phyloP scores from a whole-genome alignment of 2,888 invertebrate genomes.

The Margaritifera margaritifera region DNA sequence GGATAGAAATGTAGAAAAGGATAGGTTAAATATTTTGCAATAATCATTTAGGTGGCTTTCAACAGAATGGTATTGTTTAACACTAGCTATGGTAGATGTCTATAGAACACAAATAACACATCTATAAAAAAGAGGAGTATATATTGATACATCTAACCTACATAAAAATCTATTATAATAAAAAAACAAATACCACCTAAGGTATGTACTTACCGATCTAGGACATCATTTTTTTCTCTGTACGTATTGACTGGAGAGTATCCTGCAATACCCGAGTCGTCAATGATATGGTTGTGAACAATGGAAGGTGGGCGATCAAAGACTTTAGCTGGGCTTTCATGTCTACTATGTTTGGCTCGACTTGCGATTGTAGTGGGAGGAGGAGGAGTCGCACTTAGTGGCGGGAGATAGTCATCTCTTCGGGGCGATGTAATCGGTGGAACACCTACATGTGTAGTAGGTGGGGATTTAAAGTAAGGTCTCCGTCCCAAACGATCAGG shows the following conservation, averaged over 20 bases:
- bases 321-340: too few relatives aligned
- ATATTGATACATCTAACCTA: too few relatives aligned
- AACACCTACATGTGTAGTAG: constrained; percentile 33
- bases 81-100: too few relatives aligned
- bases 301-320: neutral
- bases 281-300: constrained; percentile 49
- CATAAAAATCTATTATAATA: too few relatives aligned
- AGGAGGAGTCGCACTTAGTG: constrained; percentile 49
- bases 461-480: constrained; percentile 33
- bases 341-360: constrained; percentile 6
- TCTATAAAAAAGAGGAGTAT: too few relatives aligned
- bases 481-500: neutral
- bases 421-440: constrained; percentile 25
- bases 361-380: constrained; percentile 24
- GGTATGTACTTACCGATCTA: constrained; percentile 44
- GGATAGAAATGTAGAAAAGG: too few relatives aligned
- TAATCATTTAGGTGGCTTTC: too few relatives aligned
- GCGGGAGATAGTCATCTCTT: constrained; percentile 31
- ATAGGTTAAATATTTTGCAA: too few relatives aligned
- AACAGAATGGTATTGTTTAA: too few relatives aligned
- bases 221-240: constrained; percentile 42
- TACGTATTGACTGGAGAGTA: constrained; percentile 56
- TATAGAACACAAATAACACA: too few relatives aligned
- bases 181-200: neutral
- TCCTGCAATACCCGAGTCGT: constrained; percentile 63